A percentile compares a stretch with the other conserved stretches of the same genome.
phyloP scores from a whole-genome alignment of 2,797 vertebrate genomes.

The Lycodopsis pacificus region DNA sequence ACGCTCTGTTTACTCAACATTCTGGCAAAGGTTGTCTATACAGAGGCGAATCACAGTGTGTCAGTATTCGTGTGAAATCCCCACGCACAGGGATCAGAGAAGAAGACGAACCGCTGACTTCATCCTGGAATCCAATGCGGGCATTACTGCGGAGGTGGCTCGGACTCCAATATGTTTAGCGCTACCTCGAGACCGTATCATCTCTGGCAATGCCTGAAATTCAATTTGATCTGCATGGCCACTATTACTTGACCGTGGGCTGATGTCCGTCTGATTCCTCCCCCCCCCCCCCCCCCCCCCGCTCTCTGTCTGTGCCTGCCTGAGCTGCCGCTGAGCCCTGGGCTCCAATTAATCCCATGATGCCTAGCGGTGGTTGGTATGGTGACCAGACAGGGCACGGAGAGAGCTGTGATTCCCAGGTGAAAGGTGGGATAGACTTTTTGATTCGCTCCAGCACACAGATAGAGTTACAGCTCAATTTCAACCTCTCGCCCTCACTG shows the following conservation, averaged over 20 bases:
- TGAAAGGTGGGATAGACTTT: constrained; percentile 90
- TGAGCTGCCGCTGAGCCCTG: constrained; percentile 76
- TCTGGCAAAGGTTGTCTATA: constrained; percentile 68
- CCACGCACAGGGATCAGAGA: constrained; percentile 54
- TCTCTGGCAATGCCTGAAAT: constrained; percentile 67
- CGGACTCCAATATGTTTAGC: constrained; percentile 63
- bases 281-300: constrained; percentile 9
- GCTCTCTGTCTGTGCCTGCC: constrained; percentile 57
- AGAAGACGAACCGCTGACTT: constrained; percentile 24
- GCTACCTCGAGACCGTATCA: constrained; percentile 62
- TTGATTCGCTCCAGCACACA: constrained; percentile 86
- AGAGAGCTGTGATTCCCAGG: constrained; percentile 84
- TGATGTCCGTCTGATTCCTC: constrained; percentile 59
- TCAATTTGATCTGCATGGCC: constrained; percentile 78
- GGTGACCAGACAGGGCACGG: constrained; percentile 79
- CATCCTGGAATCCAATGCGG: constrained; percentile 68
- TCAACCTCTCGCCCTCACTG: constrained; percentile 76
- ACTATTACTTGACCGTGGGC: constrained; percentile 71
- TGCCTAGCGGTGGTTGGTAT: constrained; percentile 81
- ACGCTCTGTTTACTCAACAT: constrained; percentile 41
- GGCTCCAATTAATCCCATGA: constrained; percentile 85
- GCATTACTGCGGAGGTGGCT: constrained; percentile 60
- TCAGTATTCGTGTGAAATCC: constrained; percentile 69
- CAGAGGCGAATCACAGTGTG: constrained; percentile 64
- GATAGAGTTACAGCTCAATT: constrained; percentile 86